Percentiles rank a stretch among this genome's conserved stretches.
phyloP scores from a whole-genome alignment of 2,888 invertebrate genomes.

The Amphiduros pacificus region DNA sequence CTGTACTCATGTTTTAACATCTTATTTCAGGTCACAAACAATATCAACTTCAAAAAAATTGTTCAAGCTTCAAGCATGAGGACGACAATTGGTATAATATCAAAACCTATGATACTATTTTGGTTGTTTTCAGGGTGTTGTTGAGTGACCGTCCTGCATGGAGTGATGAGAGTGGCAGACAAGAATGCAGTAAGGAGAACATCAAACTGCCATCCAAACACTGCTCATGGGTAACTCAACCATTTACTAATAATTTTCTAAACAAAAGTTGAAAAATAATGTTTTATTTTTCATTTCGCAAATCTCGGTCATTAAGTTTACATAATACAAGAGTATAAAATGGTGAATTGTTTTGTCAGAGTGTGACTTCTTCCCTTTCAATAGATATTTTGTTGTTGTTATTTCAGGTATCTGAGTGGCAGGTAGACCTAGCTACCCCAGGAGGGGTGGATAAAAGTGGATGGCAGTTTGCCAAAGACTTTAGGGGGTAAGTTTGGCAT shows the following conservation, averaged over 20 bases:
- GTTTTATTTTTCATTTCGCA: background rate
- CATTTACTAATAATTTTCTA: no score
- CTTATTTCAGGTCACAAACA: no score
- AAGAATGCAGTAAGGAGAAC: constrained; percentile 82
- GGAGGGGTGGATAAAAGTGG: constrained; percentile 89
- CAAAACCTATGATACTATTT: background rate
- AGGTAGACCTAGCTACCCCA: constrained; percentile 85
- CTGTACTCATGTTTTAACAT: no score
- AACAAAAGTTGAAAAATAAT: no score
- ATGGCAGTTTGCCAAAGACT: constrained; percentile 94
- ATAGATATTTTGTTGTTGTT: background rate
- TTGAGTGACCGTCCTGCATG: constrained; percentile 67
- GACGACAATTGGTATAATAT: no score
- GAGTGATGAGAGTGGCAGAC: constrained; percentile 85
- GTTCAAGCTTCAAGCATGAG: no score
- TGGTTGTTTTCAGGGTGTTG: constrained; percentile 11
- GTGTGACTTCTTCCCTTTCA: background rate
- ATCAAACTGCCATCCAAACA: constrained; percentile 82
- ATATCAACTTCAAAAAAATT: no score
- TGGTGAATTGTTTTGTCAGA: background rate
- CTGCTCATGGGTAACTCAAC: constrained; percentile 86
- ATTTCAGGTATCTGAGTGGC: constrained; percentile 74
- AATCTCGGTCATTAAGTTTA: background rate
- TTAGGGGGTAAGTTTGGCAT: constrained; percentile 61
- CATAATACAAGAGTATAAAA: background rate